Evolutionary conservation across 2,797 vertebrate species (phyloP), one percentile per base, ranked within the genome.

Genomic region (Pangasius sanitwongsei): DNA sequence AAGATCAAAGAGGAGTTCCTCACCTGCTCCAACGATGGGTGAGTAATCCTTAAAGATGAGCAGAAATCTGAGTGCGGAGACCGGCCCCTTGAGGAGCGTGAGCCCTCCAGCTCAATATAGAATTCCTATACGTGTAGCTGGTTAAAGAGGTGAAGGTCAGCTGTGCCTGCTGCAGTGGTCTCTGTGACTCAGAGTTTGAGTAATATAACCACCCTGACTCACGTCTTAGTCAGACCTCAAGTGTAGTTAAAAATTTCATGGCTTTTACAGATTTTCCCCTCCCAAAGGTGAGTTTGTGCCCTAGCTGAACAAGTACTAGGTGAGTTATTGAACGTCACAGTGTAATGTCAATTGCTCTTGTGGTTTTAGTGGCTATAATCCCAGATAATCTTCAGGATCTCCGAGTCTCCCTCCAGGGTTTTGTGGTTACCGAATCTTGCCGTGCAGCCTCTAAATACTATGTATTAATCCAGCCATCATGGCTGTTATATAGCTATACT

Each of bases 11-110:
- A 99, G 89, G 98, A 99, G 94, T 99, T 99, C 95, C 96, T 99
- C 95, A 99, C 98, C 1, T 99, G 99, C 94, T 99, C 99, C 91
- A 99, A 98, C 92, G 99, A 99, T 89, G 98, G 98, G 98, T 99
- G 92, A 97, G 98, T 97, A 81, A 88, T 88, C 83, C 23, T 59
- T n/a, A 31, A 83, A 83, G 83, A 86, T 15, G 61, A 80, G 63
- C 15, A 72, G 86, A 89, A 86, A 89, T 48, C 23, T 67, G 88
- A 87, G 69, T 8, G 41, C 15, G 37, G 65, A 61, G 41, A 80
- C 41, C 28, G 65, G 63, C 34, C 84, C 67, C 77, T 74, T 20
- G 44, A 82, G 41, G 65, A 89, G 53, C 18, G 1, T 2, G n/a
- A 89, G 75, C 75, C 83, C 75, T 65, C 28, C 37, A 72, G 75